Evolutionary conservation across 1,140 invertebrate species (phyloP), one percentile per base, ranked within the genome.

Genomic region (Myzus persicae): DNA sequence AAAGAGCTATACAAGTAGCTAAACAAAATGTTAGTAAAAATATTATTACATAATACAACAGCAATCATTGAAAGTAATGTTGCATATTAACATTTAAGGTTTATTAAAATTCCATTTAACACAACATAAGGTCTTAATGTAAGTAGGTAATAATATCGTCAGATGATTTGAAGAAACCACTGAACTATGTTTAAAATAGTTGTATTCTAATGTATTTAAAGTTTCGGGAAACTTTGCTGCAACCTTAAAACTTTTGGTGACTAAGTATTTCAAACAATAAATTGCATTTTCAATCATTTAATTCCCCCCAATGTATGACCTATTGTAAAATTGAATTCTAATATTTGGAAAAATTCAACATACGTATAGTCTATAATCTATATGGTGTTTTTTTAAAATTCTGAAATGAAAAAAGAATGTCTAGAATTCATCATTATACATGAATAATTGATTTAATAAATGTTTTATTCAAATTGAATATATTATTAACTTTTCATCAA

Each of bases 201-300:
- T 36, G 20, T 36, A 20, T 36, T 88, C 24, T 9, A 38, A 46
- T 38, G n/a, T 51, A 36, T 88, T 88, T 42, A 93, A 93, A 88
- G 46, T 51, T 88, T 22, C 87, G 20, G 22, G 6, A 36, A 88
- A 88, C 87, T 88, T 51, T 48, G n/a, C 44, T 46, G 31, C 46
- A 48, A 48, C 44, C 44, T 46, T 36, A 36, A 88, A 48, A 46
- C 44, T 48, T 88, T 48, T 22, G 84, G 36, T 88, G 44, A 48
- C 46, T 26, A 48, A 88, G n/a, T 51, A 88, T 36, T 31, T 88
- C n/a, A 36, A 88, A 88, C 20, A 88, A 88, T 51, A 51, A 88
- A 48, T 88, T 46, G 18, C 36, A 48, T 88, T 67, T 67, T 67
- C 59, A 76, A 76, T 76, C n/a, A 76, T 76, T 76, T 76, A 76